phyloP scores from a whole-genome alignment of 2,797 vertebrate species.

The Gallinago solitaria region DNA sequence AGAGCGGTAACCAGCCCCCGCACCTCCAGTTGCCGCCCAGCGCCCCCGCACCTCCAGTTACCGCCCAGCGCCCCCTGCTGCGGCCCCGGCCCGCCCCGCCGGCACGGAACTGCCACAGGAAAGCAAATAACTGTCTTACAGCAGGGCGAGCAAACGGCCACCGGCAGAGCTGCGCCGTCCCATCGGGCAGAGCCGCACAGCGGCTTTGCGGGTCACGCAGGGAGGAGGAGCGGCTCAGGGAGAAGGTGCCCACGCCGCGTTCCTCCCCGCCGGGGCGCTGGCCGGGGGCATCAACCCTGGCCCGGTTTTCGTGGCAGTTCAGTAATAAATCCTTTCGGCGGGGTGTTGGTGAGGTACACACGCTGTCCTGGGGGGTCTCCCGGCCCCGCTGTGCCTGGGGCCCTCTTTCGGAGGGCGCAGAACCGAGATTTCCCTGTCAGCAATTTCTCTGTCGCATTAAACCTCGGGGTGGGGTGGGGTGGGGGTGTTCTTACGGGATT shows the following conservation, averaged over 20 bases:
- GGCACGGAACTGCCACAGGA: too few species aligned
- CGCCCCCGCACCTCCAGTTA: not conserved
- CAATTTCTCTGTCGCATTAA: not conserved
- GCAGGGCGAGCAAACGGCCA: not conserved
- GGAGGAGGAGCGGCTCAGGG: not conserved
- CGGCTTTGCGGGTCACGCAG: not conserved
- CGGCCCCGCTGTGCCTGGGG: not conserved
- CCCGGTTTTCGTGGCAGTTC: not conserved
- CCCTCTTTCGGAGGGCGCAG: not conserved
- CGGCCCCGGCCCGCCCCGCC: too few species aligned
- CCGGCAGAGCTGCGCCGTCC: accelerated
- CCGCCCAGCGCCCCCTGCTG: too few species aligned
- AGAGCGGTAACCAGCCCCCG: accelerated
- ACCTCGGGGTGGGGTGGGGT: too few species aligned
- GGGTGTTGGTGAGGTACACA: not conserved
- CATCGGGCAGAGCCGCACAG: accelerated
- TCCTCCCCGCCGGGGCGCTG: too few species aligned
- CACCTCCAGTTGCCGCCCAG: not conserved
- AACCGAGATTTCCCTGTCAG: not conserved
- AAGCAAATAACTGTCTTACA: not conserved
- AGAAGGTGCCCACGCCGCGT: not conserved
- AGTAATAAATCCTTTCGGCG: not conserved
- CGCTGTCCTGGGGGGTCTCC: not conserved
- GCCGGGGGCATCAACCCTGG: not conserved
- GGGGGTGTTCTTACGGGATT: not conserved